A percentile compares a stretch with the other conserved stretches of the same genome.
phyloP scores from a whole-genome alignment of 1,140 invertebrate species.

The Glomeris maerens region DNA sequence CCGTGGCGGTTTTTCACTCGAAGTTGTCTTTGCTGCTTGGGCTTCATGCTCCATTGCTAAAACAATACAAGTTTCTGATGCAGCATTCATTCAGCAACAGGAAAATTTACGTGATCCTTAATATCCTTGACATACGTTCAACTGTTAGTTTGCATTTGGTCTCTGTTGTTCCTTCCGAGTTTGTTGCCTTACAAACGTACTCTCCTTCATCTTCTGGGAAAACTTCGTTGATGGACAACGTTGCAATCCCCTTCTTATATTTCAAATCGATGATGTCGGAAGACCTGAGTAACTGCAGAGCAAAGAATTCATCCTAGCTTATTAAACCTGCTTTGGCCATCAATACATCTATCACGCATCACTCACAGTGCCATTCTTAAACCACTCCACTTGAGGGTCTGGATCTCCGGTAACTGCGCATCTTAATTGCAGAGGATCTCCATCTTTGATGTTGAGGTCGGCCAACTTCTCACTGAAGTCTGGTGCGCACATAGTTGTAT shows the following conservation, averaged over 20 bases:
- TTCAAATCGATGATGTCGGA: conserved; percentile 77
- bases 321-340: too few species aligned
- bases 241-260: conserved; percentile 74
- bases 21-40: conserved; percentile 34
- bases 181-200: conserved; percentile 75
- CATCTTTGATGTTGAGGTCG: conserved; percentile 58
- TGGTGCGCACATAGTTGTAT: conserved; percentile 67
- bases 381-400: conserved; percentile 64
- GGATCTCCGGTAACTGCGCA: conserved; percentile 74
- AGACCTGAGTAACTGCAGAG: conserved; percentile 44
- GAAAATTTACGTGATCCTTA: too few species aligned
- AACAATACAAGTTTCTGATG: too few species aligned
- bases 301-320: too few species aligned
- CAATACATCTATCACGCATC: too few species aligned
- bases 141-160: conserved; percentile 69
- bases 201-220: conserved; percentile 87
- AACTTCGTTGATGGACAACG: conserved; percentile 71
- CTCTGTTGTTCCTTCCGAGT: conserved; percentile 66
- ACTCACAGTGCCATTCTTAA: conserved; percentile 57
- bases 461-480: conserved; percentile 52
- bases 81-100: too few species aligned
- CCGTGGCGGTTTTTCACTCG: conserved; percentile 56
- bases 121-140: conserved; percentile 49
- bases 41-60: conserved; percentile 45
- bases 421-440: conserved; percentile 57